Base-by-base conservation (phyloP, 2,888 invertebrate species). In the Himalopsyche japonica region DNA sequence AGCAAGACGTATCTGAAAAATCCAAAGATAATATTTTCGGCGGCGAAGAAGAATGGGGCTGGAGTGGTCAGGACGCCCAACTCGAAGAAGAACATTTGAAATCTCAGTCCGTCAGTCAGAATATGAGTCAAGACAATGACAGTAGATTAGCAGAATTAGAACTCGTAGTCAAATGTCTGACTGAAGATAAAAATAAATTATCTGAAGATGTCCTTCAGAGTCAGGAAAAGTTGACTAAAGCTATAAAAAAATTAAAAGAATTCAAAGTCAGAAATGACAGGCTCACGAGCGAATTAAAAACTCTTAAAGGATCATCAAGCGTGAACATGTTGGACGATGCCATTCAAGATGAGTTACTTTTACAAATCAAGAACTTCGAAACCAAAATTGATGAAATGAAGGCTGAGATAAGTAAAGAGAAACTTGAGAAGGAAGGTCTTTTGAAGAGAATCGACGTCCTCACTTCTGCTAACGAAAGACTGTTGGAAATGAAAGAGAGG, bases 161-260 rank as follows among this genome's bases (percentile, higher is more conserved):
- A 94, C 88, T 92, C 94, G 80, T 92, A 93, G 91, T 95, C n/a
- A 89, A 91, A 37, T 91, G 93, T 82, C 90, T 96, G 6, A 93
- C 94, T 87, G 89, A 91, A 1, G 93, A 95, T 86, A 93, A 94
- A 85, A 92, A 93, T 24, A 90, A 91, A 76, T 89, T 95, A 27
- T 91, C 93, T 84, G 92, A 93, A 82, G 95, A 96, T 87, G 92
- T 95, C 10, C 93, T 94, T 86, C 91, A 93, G 37, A 91, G 93
- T 85, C 95, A 96, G 89, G 90, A 94, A 0, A 97, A 97, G 89
- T 94, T 95, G 43, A 94, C 94, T 1, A 97, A 97, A 91, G 93
- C 97, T 87, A 91, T 98, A 87, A 95, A 96, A 88, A 98, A 97
- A 90, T 90, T 98, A 76, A 98, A 97, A 89, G 96, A 97, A 89